Evolutionary conservation across 2,888 invertebrate genomes (phyloP), one percentile per base, ranked within the genome.

Genomic region (Chymomyza fuscimana): DNA sequence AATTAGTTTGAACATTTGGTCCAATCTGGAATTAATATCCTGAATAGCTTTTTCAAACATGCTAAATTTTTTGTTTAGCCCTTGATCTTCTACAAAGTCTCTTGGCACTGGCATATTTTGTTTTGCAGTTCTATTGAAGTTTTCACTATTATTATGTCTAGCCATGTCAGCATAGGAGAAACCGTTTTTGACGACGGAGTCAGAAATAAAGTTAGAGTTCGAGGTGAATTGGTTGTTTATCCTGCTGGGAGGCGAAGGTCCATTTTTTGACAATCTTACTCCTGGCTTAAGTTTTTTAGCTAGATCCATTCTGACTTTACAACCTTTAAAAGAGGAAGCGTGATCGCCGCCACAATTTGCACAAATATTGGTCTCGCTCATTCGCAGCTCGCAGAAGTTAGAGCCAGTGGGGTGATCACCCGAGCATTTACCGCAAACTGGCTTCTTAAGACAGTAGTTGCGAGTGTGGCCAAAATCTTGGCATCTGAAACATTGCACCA

Each of bases 21-120:
- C 69, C 61, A 72, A 63, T 63, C 71, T 65, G 9, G 50, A 50
- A 52, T 72, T 72, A 12, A 65, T 65, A 32, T 56, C 72, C n/a
- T 36, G n/a, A 36, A 65, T 68, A 9, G 65, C 54, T 46, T 65
- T 68, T 51, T 63, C 58, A 40, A 71, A 15, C 19, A 56, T 40
- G 19, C 12, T 4, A 19, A 65, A 50, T 29, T 59, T 65, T 29
- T 56, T 9, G 10, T 12, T 9, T 12, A 12, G 15, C 15, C 50
- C 50, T 9, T 50, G 10, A 50, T 50, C 50, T 50, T 50, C 15
- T n/a, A 15, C 52, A 54, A 25, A 58, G 56, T 15, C 6, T n/a
- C 25, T 56, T 65, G 60, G 65, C 12, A n/a, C n/a, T 67, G 62
- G 50, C 9, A 50, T 50, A 9, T 50, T 50, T 50, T 15, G 9